Base-by-base conservation (phyloP, 2,797 vertebrate genomes). In the Spondyliosoma cantharus region DNA sequence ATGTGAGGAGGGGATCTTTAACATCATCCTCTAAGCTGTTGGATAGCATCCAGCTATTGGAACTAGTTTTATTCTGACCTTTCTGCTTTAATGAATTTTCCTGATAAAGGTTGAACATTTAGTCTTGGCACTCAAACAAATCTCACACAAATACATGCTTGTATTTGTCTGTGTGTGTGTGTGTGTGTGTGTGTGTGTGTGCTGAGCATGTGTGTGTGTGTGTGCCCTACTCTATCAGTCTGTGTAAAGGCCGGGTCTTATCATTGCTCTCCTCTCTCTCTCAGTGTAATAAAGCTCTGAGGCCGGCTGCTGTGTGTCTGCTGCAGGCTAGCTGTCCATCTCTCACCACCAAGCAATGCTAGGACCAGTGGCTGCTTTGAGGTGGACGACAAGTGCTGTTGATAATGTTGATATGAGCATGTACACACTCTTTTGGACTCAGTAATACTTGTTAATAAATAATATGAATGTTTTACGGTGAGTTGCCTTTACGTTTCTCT, bases 291-390 rank as follows among this genome's bases (percentile, higher is more conserved):
- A 90, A 94, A 88, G 60, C 61, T 60, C 42, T 56, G 71, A 80
- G 74, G 87, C 87, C 64, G 71, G 78, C 85, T 80, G 73, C 75
- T 48, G 80, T 69, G 75, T 57, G 82, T 82, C 86, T 25, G 70
- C 45, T 25, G 70, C 45, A 49, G 80, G 82, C 87, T 74, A 32
- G 67, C 87, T 80, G 76, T 86, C 86, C 87, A 86, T 94, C 94
- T 92, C 78, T 95, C 94, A 94, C 74, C 94, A 94, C 93, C 87
- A 93, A 66, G 89, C 86, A 94, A 95, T 95, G 94, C 91, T 73
- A 60, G 20, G 32, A 74, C 84, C 86, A 89, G 53, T 75, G 83
- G 83, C 67, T 72, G 76, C 81, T 84, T 88, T 88, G 84, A 86
- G 79, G 66, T 63, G 54, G 52, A 87, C 69, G 85, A 81, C 56